Conservation (phyloP, 2,797 vertebrate species). For the Schizopygopsis malacanthus region DNA sequence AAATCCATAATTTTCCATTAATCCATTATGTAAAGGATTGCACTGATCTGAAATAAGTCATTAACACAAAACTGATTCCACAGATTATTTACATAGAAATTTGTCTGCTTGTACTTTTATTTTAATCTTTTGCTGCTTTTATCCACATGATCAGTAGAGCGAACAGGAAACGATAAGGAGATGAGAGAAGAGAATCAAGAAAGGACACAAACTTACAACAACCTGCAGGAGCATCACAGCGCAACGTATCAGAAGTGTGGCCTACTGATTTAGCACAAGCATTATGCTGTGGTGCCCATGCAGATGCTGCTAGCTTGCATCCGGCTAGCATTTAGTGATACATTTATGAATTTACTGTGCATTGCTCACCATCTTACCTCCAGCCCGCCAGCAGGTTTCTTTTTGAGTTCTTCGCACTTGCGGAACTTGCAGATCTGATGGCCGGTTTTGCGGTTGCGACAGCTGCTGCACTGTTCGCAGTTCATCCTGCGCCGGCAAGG, state of each 20-base stretch:
- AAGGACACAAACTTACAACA: neutral
- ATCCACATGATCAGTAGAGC: neutral
- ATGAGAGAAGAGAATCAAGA: neutral
- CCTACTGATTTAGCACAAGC: neutral
- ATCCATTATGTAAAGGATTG: neutral
- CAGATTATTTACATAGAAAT: neutral
- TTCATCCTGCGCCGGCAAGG: constrained; percentile 96
- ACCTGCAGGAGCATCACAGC: constrained; percentile 1
- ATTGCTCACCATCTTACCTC: constrained; percentile 76
- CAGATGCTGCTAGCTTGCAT: constrained; percentile 8
- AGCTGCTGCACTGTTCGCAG: constrained; percentile 99
- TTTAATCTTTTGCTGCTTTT: neutral
- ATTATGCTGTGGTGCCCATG: neutral
- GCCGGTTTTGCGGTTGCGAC: constrained; percentile 98
- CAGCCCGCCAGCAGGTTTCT: constrained; percentile 90
- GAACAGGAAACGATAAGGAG: neutral
- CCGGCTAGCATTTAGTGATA: neutral
- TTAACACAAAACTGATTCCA: neutral
- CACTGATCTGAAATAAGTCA: neutral
- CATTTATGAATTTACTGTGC: neutral
- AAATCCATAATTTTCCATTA: neutral
- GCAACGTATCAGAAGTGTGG: neutral
- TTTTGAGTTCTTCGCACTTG: constrained; percentile 99
- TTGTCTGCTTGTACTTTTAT: neutral
- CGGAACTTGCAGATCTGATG: constrained; percentile 99